phyloP scores from a whole-genome alignment of 1,140 invertebrate genomes.

The Drosophila ananassae region DNA sequence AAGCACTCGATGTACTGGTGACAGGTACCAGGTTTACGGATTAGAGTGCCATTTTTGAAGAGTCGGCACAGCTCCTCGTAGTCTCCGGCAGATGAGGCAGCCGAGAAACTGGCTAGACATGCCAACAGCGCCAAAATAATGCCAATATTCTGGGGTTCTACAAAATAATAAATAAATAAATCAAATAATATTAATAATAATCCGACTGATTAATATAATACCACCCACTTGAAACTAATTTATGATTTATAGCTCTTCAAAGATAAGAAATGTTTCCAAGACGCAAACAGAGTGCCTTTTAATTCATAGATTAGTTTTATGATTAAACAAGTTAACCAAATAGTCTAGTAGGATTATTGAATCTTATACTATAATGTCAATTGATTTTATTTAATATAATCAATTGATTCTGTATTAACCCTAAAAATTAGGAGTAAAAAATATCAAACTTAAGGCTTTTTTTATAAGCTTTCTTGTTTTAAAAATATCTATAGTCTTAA shows the following conservation, averaged over 20 bases:
- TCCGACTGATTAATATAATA: neutral
- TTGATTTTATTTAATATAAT: too few relatives aligned
- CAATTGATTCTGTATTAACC: too few relatives aligned
- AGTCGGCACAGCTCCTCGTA: constrained; percentile 63
- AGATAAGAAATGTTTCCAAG: neutral
- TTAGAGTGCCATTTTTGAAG: constrained; percentile 54
- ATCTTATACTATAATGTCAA: too few relatives aligned
- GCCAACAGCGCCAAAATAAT: constrained; percentile 28
- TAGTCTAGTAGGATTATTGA: too few relatives aligned
- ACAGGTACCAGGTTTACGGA: constrained; percentile 66
- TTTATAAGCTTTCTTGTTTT: too few relatives aligned
- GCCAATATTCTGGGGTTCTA: constrained; percentile 14
- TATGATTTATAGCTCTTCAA: neutral
- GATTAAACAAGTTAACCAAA: neutral
- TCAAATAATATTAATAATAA: neutral
- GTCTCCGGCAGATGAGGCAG: constrained; percentile 3
- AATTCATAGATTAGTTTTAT: neutral
- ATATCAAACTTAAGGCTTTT: too few relatives aligned
- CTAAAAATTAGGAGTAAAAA: too few relatives aligned
- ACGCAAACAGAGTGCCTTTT: neutral
- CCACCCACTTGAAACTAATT: neutral
- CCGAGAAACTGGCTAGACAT: constrained; percentile 15
- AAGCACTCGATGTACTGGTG: constrained; percentile 63
- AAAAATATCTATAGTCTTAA: neutral
- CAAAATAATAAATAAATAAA: neutral